These are phyloP conservation scores for Regulus satrapa DNA, from an alignment of 2,113 vertebrate species.

Conservation along the genomic window DNA sequence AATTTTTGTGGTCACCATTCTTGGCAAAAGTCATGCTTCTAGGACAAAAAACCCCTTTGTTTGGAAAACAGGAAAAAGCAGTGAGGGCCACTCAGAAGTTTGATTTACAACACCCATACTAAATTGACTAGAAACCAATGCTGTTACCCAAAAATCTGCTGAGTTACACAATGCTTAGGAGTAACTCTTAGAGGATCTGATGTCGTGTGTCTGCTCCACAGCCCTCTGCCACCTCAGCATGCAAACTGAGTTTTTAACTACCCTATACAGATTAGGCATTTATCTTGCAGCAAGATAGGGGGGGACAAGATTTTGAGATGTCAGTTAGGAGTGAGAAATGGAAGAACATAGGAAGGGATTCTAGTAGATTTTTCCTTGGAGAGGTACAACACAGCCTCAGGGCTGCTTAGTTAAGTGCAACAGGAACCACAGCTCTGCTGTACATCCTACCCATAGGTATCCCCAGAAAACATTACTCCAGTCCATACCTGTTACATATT, in stretches of 20 bases:
- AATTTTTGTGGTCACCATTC: constrained; percentile 62
- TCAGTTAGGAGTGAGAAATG: neutral
- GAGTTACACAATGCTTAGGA: neutral
- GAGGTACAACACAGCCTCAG: neutral
- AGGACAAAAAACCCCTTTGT: constrained; percentile 26
- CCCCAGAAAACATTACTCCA: neutral
- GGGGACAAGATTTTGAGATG: neutral
- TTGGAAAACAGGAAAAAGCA: constrained; percentile 48
- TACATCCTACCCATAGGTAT: too few relatives aligned
- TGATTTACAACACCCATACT: neutral
- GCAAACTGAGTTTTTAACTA: neutral
- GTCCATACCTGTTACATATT: neutral
- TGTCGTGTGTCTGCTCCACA: neutral
- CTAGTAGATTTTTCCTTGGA: neutral
- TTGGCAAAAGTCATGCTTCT: constrained; percentile 59
- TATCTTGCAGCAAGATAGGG: neutral
- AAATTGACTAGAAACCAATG: constrained; percentile 15
- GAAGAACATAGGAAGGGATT: neutral
- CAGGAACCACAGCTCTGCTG: neutral
- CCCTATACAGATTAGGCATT: neutral
- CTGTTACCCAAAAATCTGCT: neutral
- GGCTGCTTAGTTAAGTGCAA: neutral
- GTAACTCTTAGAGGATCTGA: neutral
- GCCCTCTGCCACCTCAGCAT: neutral
- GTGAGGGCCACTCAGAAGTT: neutral